Percentiles rank a stretch among this genome's conserved stretches.
Evolutionary conservation across 2,888 invertebrate genomes (phyloP).

Genomic region (Congeria kusceri): DNA sequence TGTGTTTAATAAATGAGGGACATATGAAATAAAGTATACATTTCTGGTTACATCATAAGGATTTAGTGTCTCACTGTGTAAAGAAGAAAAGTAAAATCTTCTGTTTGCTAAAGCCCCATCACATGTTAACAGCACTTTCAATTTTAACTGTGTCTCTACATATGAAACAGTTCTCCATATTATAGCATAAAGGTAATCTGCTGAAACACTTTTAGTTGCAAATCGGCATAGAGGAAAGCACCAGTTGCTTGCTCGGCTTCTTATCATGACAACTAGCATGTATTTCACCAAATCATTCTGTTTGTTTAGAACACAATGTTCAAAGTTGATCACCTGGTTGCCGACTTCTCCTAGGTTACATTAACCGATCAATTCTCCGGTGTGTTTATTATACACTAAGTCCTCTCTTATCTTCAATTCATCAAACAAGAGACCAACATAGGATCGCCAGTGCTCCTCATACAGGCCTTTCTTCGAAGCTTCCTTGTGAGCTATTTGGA

Average conservation of each 20-base stretch:
- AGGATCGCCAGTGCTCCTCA: not conserved
- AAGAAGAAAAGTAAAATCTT: slow-evolving; percentile 4
- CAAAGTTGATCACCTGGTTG: slow-evolving; percentile 11
- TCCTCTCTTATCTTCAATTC: slow-evolving; percentile 26
- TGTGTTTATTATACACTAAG: slow-evolving; percentile 27
- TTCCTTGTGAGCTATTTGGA: slow-evolving; percentile 1
- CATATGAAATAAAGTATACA: slow-evolving; percentile 57
- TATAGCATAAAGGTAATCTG: slow-evolving; percentile 24
- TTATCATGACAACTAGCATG: not conserved
- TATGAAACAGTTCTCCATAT: slow-evolving; percentile 11
- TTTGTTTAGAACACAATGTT: not conserved
- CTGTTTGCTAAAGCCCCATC: slow-evolving; percentile 17
- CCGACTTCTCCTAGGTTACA: slow-evolving; percentile 8
- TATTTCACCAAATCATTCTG: not conserved
- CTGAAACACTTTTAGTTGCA: slow-evolving; percentile 31
- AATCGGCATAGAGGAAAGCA: slow-evolving; percentile 25
- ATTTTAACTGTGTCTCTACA: slow-evolving; percentile 1
- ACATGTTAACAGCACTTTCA: slow-evolving; percentile 15
- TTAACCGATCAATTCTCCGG: slow-evolving; percentile 31
- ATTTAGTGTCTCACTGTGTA: slow-evolving; percentile 22
- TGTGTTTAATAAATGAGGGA: slow-evolving; percentile 59
- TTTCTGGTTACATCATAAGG: not conserved
- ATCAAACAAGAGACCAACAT: slow-evolving; percentile 25
- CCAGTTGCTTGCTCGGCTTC: not conserved
- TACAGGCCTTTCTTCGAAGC: slow-evolving; percentile 10